Evolutionary conservation across 2,797 vertebrate species (phyloP), one percentile per base, ranked within the genome.

Genomic region (Cuculus canorus): DNA sequence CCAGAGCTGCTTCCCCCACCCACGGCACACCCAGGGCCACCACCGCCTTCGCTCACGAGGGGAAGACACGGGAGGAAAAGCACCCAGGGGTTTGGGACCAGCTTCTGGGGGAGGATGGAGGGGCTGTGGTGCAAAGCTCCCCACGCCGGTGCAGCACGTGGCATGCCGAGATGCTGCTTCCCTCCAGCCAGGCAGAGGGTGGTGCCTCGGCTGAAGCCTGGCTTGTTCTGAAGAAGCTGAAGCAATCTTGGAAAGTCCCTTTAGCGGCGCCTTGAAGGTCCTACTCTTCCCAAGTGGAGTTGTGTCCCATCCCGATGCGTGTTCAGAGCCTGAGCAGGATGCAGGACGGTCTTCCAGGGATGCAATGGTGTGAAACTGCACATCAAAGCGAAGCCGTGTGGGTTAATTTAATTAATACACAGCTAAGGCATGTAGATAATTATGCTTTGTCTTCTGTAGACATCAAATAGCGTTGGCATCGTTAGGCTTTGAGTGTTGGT

Each of bases 71-170:
- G 59, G 47, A 77, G 56, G n/a, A 43, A 52, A 28, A 65, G 17
- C 63, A 39, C 11, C 28, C 0, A 0, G 25, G 50, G 82, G 15
- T 71, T 52, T 48, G 77, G 72, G 27, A n/a, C 2, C 5, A 7
- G 48, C n/a, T 57, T 48, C 19, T 21, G 4, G 11, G 48, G 37
- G 32, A 2, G 41, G 69, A 7, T n/a, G 66, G 63, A 70, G 80
- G 54, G 8, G 33, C 6, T 11, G 5, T 33, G 54, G 32, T 21
- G 35, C 32, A 4, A 52, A 52, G 81, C 69, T 59, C 53, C 27
- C 28, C 9, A 0, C 13, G 32, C 4, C 0, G 9, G 12, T 24
- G 72, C 48, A 5, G 18, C 11, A 4, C 1, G 0, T 3, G 43
- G 56, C 37, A 16, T 24, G 24, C 2, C 0, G 54, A 57, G 32